Conservation (phyloP, 2,888 invertebrate genomes). For the Pammene fasciana region DNA sequence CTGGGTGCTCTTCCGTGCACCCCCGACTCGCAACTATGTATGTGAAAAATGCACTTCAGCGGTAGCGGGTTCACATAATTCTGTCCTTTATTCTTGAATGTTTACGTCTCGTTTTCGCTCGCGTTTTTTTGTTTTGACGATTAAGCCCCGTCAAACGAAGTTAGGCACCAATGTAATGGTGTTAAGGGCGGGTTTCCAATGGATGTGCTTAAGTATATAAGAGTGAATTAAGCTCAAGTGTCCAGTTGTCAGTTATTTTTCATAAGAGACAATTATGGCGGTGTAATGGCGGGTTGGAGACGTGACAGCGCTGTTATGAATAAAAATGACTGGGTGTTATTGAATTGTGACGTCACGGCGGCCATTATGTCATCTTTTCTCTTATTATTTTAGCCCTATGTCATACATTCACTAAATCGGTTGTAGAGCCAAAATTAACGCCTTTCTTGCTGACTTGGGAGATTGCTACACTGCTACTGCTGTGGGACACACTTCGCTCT, state of each 20-base stretch:
- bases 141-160: not conserved
- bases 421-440: too few species aligned
- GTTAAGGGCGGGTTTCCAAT: slow-evolving; percentile 20
- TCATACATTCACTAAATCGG: not conserved
- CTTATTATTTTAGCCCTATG: not conserved
- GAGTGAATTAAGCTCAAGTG: slow-evolving; percentile 30
- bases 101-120: slow-evolving; percentile 10
- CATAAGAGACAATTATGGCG: slow-evolving; percentile 38
- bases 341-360: slow-evolving; percentile 25
- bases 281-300: slow-evolving; percentile 20
- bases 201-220: slow-evolving; percentile 8
- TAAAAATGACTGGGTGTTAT: slow-evolving; percentile 20
- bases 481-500: too few species aligned
- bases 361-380: slow-evolving; percentile 8
- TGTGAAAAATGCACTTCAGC: slow-evolving; percentile 27
- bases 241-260: slow-evolving; percentile 37
- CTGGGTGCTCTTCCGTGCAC: slow-evolving; percentile 55
- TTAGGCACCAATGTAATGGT: not conserved
- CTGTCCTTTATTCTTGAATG: slow-evolving; percentile 14
- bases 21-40: slow-evolving; percentile 23
- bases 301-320: slow-evolving; percentile 33
- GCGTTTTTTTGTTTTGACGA: not conserved
- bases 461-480: too few species aligned
- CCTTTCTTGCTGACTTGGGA: too few species aligned
- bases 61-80: not conserved